A percentile compares a stretch with the other conserved stretches of the same genome.
These are phyloP conservation scores for Chrysolina americana DNA, from an alignment of 2,888 invertebrate species.

Conservation along the genomic window DNA sequence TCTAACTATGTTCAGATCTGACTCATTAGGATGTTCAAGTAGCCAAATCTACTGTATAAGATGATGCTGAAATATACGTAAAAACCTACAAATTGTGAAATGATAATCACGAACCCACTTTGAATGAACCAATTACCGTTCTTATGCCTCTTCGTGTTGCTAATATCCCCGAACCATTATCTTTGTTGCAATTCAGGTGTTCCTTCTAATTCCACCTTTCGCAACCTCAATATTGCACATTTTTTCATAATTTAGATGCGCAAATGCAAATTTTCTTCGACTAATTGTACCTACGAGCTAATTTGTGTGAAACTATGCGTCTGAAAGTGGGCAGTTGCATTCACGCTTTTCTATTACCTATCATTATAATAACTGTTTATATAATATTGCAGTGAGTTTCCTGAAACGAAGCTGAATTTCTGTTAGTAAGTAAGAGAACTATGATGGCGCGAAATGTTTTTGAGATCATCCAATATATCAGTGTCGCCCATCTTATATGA, in stretches of 20 bases:
- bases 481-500: too few relatives aligned
- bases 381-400: neutral
- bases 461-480: too few relatives aligned
- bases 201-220: conserved; percentile 10
- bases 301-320: conserved; percentile 8
- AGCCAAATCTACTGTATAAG: too few relatives aligned
- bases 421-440: neutral
- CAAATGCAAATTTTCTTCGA: conserved; percentile 19
- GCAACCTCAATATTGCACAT: neutral
- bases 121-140: neutral
- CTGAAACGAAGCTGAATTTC: conserved; percentile 13
- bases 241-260: conserved; percentile 6
- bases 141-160: conserved; percentile 7
- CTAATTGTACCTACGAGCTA: conserved; percentile 24
- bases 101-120: neutral
- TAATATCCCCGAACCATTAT: conserved; percentile 8
- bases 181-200: conserved; percentile 5
- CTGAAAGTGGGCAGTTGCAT: conserved; percentile 13
- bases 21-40: too few relatives aligned
- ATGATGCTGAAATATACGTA: too few relatives aligned
- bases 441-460: too few relatives aligned
- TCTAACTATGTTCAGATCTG: neutral
- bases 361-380: conserved; percentile 16
- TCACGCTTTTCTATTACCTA: conserved; percentile 18
- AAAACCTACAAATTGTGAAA: neutral